Percentiles rank a stretch among this genome's conserved stretches.
Evolutionary conservation across 2,797 vertebrate genomes (phyloP).

Genomic region (Tolypeutes matacus): DNA sequence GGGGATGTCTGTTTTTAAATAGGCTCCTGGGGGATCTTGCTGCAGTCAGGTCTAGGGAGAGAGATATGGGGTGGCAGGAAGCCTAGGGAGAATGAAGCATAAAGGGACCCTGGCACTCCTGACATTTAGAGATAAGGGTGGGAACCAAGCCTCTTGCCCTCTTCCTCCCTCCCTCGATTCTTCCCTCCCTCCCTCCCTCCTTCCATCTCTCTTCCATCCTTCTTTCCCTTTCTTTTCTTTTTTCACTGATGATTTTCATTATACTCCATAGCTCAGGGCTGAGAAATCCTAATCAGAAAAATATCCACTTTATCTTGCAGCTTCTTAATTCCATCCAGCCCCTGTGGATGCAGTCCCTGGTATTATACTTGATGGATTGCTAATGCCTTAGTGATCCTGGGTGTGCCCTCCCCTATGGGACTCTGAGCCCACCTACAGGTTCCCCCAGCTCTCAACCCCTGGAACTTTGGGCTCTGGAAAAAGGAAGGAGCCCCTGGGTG

Average conservation of each 20-base stretch:
- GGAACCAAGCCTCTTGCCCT: no score
- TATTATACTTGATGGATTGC: conserved; percentile 81
- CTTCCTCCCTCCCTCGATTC: no score
- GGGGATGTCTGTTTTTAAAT: background rate
- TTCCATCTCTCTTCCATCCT: accelerated
- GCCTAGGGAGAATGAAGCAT: no score
- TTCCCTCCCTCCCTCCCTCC: background rate
- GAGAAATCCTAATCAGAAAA: conserved; percentile 85
- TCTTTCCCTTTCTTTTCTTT: background rate
- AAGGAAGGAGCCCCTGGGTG: accelerated
- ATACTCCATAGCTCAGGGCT: conserved; percentile 81
- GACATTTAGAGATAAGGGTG: conserved; percentile 70
- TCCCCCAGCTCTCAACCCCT: background rate
- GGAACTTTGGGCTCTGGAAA: background rate
- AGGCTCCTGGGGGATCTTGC: background rate
- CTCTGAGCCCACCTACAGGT: background rate
- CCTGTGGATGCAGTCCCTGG: conserved; percentile 71
- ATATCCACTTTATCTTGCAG: conserved; percentile 77
- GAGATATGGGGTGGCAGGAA: conserved; percentile 36
- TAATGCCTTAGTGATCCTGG: conserved; percentile 76
- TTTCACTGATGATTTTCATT: conserved; percentile 77
- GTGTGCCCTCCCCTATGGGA: background rate
- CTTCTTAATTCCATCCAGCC: conserved; percentile 77
- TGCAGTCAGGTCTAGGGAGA: background rate
- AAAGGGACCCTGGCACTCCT: conserved; percentile 44